Conservation (phyloP, 2,113 vertebrate species). For the Australoheros scitulus region DNA sequence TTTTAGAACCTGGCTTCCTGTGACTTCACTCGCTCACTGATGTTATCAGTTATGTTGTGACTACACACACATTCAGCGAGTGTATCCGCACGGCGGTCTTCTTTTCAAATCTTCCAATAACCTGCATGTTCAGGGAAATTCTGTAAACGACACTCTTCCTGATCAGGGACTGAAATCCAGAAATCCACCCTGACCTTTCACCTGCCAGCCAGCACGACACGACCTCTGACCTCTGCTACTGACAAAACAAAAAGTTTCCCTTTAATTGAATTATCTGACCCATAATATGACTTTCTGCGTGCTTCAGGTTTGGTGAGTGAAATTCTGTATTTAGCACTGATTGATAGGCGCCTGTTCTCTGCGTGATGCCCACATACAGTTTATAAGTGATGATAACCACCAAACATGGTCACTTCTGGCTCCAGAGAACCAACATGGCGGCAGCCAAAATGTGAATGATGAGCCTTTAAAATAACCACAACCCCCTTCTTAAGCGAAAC, state of each 20-base stretch:
- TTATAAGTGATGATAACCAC: background rate
- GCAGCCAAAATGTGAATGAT: background rate
- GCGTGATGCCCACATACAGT: background rate
- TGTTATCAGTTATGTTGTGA: background rate
- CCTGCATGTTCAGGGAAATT: background rate
- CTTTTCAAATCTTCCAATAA: background rate
- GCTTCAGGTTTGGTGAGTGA: background rate
- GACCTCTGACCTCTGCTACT: background rate
- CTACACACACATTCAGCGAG: background rate
- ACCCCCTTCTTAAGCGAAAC: background rate
- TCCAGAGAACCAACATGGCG: background rate
- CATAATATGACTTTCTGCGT: background rate
- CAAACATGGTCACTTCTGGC: background rate
- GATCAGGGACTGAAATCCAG: background rate
- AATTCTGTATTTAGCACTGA: background rate
- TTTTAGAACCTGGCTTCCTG: background rate
- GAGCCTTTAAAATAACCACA: background rate
- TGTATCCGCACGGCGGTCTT: rapidly evolving
- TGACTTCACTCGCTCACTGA: background rate
- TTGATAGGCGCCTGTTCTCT: rapidly evolving
- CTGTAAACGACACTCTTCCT: rapidly evolving
- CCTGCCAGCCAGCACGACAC: background rate
- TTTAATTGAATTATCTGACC: background rate
- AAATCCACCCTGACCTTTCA: background rate
- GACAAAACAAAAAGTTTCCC: background rate